Evolutionary conservation across 2,888 invertebrate species (phyloP).

Genomic region (Netelia melanura): DNA sequence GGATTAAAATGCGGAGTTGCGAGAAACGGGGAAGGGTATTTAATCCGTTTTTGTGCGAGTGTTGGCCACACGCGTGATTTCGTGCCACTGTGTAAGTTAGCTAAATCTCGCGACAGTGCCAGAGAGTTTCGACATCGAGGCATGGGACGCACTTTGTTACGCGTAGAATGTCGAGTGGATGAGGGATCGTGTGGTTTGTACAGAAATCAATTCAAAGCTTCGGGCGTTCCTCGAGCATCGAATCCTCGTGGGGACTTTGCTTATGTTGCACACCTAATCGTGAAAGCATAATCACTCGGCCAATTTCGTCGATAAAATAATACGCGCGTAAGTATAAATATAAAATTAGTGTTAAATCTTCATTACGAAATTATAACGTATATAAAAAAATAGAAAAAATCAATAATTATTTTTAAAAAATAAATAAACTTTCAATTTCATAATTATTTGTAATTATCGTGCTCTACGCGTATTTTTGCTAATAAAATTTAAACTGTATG

Average conservation of each 20-base stretch:
- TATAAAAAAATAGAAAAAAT: neutral
- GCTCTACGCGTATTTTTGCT: too few species aligned
- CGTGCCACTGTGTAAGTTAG: conserved; percentile 32
- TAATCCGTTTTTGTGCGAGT: conserved; percentile 55
- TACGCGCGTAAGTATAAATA: neutral
- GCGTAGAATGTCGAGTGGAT: conserved; percentile 54
- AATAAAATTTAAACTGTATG: too few species aligned
- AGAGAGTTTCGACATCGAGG: conserved; percentile 1
- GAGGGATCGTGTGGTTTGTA: conserved; percentile 43
- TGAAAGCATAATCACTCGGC: neutral
- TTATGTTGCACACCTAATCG: neutral
- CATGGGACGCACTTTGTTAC: conserved; percentile 30
- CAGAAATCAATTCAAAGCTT: conserved; percentile 49
- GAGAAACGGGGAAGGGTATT: conserved; percentile 59
- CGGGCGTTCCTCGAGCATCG: conserved; percentile 34
- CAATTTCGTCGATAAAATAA: neutral
- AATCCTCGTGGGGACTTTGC: conserved; percentile 50
- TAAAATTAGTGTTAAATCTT: neutral
- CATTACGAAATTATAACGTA: too few species aligned
- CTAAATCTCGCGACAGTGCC: conserved; percentile 40
- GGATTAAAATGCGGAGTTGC: conserved; percentile 63
- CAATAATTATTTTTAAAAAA: neutral
- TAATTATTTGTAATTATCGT: too few species aligned
- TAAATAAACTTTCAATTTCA: too few species aligned
- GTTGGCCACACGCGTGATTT: conserved; percentile 41